Percentiles rank a stretch among this genome's conserved stretches.
phyloP scores from a whole-genome alignment of 2,797 vertebrate genomes.

The Gallinago stenura region DNA sequence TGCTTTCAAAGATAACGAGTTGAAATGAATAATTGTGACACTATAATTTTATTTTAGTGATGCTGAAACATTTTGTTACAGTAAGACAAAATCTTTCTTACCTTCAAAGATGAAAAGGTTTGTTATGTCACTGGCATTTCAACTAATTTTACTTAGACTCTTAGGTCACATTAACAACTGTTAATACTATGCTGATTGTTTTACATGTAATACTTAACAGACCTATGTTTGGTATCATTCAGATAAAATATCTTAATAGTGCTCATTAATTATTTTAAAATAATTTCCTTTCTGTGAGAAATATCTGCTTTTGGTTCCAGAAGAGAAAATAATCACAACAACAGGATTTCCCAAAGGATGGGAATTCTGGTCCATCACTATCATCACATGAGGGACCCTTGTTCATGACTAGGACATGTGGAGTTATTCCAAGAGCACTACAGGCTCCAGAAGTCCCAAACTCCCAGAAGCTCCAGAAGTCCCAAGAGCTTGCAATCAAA shows the following conservation, averaged over 20 bases:
- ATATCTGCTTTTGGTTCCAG: neutral
- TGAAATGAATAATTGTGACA: neutral
- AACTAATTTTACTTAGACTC: neutral
- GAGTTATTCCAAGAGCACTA: neutral
- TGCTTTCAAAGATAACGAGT: constrained; percentile 6
- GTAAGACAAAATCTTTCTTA: neutral
- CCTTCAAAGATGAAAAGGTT: constrained; percentile 20
- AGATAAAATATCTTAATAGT: neutral
- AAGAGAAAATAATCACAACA: neutral
- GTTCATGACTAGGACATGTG: neutral
- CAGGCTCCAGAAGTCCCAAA: neutral
- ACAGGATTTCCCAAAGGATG: neutral
- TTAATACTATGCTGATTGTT: neutral
- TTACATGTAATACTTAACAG: neutral
- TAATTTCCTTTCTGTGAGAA: neutral
- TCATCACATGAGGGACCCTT: neutral
- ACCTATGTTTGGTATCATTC: neutral
- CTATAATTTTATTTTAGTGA: neutral
- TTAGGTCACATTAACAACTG: neutral
- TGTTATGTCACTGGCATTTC: neutral
- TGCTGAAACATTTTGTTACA: neutral
- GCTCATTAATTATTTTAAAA: neutral
- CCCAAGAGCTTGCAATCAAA: neutral
- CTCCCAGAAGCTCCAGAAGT: neutral
- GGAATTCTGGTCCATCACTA: neutral